Evolutionary conservation across 1,140 invertebrate genomes (phyloP), one percentile per base, ranked within the genome.

Genomic region (Cotesia typhae): DNA sequence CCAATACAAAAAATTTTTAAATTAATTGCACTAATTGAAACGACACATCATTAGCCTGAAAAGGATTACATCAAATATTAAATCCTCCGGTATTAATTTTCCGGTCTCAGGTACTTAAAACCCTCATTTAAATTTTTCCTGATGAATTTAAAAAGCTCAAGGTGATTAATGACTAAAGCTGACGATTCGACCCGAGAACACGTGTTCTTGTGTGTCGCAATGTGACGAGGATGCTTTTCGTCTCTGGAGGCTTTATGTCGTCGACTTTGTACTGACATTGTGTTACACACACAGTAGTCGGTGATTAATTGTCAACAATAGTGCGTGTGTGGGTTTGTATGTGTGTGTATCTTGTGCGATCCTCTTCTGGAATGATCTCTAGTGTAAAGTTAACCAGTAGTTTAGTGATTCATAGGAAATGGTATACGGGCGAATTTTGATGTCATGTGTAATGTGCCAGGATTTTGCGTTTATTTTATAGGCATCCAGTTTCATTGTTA

Each of bases 391-490:
- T 53, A 12, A 59, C 28, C 6, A 28, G 55, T 59, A 59, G 7
- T 7, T 10, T 59, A 7, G 55, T 59, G 14, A 17, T 59, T 59
- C 55, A 59, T 59, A 7, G 53, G 53, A 20, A 57, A 57, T 57
- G 20, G 5, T 57, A 20, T 57, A 47, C 5, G 41, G 4, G 6
- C 6, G 41, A 47, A 6, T 47, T 47, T 47, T 7, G 6, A 47
- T 47, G 41, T 47, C 53, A 55, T 14, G 53, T 17, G n/a, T 55
- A 12, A 12, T 20, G 71, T 68, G 63, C 47, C 71, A 38, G 55
- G 65, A 67, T 73, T 73, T 73, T 73, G 35, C 53, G 65, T 68
- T 65, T 65, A 73, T 65, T 73, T 73, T 68, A 38, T 55, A 73
- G 67, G 28, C 70, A 67, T 67, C 71, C 71, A 63, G 60, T 61